phyloP scores from a whole-genome alignment of 2,888 invertebrate species.

The Drosophila merina region DNA sequence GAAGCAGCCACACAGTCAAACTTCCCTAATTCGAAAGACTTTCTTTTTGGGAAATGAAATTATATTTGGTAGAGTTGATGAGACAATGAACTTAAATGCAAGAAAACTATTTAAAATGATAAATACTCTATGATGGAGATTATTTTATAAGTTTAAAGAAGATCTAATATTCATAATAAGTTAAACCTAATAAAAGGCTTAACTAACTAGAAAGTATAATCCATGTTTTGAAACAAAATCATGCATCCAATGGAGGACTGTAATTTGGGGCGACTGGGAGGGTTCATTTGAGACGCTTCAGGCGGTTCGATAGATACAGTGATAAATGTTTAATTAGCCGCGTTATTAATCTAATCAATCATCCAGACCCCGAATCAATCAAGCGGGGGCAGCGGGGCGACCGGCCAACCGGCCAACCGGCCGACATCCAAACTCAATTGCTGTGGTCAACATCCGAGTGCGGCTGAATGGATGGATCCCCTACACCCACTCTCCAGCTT shows the following conservation, averaged over 20 bases:
- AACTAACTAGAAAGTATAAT: not conserved
- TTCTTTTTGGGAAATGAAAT: too few relatives aligned
- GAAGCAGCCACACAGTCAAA: constrained; percentile 59
- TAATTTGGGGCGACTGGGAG: constrained; percentile 46
- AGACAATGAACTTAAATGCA: too few relatives aligned
- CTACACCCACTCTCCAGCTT: constrained; percentile 2
- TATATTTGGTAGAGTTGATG: too few relatives aligned
- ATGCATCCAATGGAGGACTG: constrained; percentile 13
- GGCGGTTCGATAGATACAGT: constrained; percentile 53
- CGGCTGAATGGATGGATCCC: not conserved
- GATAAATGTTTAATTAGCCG: constrained; percentile 80
- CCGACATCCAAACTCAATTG: not conserved
- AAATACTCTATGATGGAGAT: too few relatives aligned
- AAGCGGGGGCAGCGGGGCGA: constrained; percentile 19
- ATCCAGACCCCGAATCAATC: constrained; percentile 51
- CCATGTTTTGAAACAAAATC: not conserved
- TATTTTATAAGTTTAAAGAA: too few relatives aligned
- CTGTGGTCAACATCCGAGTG: constrained; percentile 13
- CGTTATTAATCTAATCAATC: constrained; percentile 81
- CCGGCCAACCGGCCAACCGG: too few relatives aligned
- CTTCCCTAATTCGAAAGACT: constrained; percentile 12
- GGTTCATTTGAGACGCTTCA: constrained; percentile 49
- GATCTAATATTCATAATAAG: too few relatives aligned
- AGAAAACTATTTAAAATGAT: too few relatives aligned
- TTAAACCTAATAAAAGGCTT: not conserved